phyloP scores from a whole-genome alignment of 2,113 vertebrate species.

The Pleuronectes platessa region DNA sequence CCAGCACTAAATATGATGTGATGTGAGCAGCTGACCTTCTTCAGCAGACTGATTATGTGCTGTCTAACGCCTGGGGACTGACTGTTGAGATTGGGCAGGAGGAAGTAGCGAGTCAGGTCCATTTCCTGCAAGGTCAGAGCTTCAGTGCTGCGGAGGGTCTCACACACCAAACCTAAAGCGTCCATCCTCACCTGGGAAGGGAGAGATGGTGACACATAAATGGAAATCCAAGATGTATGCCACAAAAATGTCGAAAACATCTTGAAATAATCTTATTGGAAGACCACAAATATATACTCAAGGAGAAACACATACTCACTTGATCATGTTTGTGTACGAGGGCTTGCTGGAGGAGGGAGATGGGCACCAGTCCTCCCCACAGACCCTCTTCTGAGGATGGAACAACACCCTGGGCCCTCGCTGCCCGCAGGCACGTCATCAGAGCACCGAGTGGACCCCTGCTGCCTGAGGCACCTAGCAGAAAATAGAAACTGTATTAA shows the following conservation, averaged over 20 bases:
- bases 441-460: conserved; percentile 91
- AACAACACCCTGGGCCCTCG: conserved; percentile 89
- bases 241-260: neutral
- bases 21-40: conserved; percentile 84
- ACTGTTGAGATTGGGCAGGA: conserved; percentile 89
- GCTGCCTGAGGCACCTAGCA: conserved; percentile 73
- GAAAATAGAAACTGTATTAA: neutral
- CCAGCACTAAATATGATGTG: neutral
- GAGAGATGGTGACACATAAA: neutral
- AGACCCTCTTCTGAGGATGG: conserved; percentile 77
- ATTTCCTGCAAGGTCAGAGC: conserved; percentile 87
- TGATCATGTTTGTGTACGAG: conserved; percentile 93
- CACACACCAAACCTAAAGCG: conserved; percentile 93
- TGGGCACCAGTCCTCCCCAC: conserved; percentile 86
- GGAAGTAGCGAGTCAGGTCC: conserved; percentile 87
- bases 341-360: conserved; percentile 85
- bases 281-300: neutral
- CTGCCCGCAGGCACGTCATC: conserved; percentile 93
- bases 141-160: conserved; percentile 94
- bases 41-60: conserved; percentile 89
- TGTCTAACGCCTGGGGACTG: conserved; percentile 91
- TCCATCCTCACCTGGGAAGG: conserved; percentile 89
- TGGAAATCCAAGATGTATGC: neutral
- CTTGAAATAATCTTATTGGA: neutral
- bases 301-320: conserved; percentile 75